Evolutionary conservation across 2,113 vertebrate genomes (phyloP).

Genomic region (Tricholaema leucomelas): DNA sequence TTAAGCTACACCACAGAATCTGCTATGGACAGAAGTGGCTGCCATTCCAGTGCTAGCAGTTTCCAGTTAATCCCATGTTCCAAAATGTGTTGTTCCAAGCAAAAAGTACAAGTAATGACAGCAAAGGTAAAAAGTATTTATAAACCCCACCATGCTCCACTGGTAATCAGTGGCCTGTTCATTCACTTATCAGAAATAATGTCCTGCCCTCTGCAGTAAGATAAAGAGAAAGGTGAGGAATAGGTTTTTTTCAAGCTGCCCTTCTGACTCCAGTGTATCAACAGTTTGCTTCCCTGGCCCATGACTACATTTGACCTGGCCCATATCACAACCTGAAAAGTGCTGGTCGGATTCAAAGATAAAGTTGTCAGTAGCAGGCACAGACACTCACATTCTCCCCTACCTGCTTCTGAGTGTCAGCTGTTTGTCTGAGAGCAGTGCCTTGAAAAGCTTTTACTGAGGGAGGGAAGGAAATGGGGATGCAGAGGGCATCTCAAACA

Average conservation of each 20-base stretch:
- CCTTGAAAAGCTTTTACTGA: conserved; percentile 43
- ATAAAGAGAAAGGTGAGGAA: not conserved
- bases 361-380: conserved; percentile 51
- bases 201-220: not conserved
- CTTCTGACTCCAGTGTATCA: conserved; percentile 25
- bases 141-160: not conserved
- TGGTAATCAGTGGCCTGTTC: not conserved
- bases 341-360: conserved; percentile 39
- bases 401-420: conserved; percentile 61
- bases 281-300: not conserved
- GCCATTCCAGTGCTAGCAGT: not conserved
- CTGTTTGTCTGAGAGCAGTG: conserved; percentile 57
- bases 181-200: not conserved
- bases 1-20: not conserved
- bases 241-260: conserved; percentile 8
- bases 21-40: not conserved
- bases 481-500: conserved; percentile 54
- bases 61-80: not conserved
- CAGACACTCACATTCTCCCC: conserved; percentile 27
- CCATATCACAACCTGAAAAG: not conserved
- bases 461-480: not conserved
- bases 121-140: not conserved
- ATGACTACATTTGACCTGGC: conserved; percentile 12
- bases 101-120: not conserved
- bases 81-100: not conserved